A percentile compares a stretch with the other conserved stretches of the same genome.
Evolutionary conservation across 2,888 invertebrate species (phyloP).

Genomic region (Mechanitis mazaeus): DNA sequence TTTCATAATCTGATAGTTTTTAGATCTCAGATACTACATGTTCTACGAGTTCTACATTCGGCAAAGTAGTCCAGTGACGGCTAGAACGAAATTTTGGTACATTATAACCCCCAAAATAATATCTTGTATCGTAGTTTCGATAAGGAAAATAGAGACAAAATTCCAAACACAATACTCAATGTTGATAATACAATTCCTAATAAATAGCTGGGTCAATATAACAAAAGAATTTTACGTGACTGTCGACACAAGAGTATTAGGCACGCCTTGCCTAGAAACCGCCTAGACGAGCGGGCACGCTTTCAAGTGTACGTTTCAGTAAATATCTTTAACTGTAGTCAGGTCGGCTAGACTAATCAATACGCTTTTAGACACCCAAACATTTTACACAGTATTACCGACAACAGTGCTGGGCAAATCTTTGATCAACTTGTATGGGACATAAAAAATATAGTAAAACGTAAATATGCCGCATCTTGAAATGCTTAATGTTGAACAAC

Average conservation of each 20-base stretch:
- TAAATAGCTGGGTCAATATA: slow-evolving; percentile 19
- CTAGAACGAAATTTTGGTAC: too few relatives aligned
- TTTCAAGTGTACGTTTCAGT: slow-evolving; percentile 31
- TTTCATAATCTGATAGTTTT: too few relatives aligned
- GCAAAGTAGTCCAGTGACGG: too few relatives aligned
- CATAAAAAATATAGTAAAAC: slow-evolving; percentile 22
- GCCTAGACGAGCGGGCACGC: slow-evolving; percentile 36
- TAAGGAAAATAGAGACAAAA: too few relatives aligned
- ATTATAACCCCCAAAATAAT: too few relatives aligned
- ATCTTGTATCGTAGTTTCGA: too few relatives aligned
- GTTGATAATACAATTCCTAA: slow-evolving; percentile 31
- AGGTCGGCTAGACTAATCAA: slow-evolving; percentile 54
- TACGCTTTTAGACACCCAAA: slow-evolving; percentile 46
- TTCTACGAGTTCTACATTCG: too few relatives aligned
- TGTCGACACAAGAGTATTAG: background rate
- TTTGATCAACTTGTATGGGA: slow-evolving; percentile 17
- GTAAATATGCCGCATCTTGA: slow-evolving; percentile 12
- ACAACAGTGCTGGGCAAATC: slow-evolving; percentile 4
- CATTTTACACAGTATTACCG: slow-evolving; percentile 12
- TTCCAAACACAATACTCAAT: too few relatives aligned
- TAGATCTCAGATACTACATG: too few relatives aligned
- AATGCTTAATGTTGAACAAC: too few relatives aligned
- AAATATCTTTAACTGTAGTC: slow-evolving; percentile 37
- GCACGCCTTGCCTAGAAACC: slow-evolving; percentile 31
- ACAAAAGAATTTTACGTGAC: slow-evolving; percentile 16